Evolutionary conservation across 2,888 invertebrate genomes (phyloP).

Genomic region (Spisula solida): DNA sequence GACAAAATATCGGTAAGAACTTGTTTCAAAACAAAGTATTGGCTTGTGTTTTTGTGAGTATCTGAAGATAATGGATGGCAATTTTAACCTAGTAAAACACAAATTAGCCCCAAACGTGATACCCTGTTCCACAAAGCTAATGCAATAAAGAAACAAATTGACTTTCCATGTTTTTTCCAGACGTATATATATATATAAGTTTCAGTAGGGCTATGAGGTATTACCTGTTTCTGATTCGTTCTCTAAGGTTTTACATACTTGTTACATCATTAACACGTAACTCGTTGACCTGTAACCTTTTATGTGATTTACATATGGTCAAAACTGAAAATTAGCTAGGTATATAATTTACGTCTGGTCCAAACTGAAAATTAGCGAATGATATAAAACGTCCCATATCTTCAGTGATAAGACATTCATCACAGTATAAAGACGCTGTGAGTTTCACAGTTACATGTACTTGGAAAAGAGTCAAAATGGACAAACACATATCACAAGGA

Average conservation of each 20-base stretch:
- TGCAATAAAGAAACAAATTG: conserved; percentile 50
- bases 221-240: conserved; percentile 14
- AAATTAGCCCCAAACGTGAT: conserved; percentile 53
- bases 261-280: background rate
- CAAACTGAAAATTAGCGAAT: background rate
- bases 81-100: conserved; percentile 60
- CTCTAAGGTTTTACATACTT: background rate
- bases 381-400: background rate
- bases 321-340: background rate
- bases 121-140: conserved; percentile 49
- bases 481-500: background rate
- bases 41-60: conserved; percentile 36
- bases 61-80: conserved; percentile 50
- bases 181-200: background rate
- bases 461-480: background rate
- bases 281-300: background rate
- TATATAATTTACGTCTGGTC: no score
- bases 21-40: conserved; percentile 46
- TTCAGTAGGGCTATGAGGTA: background rate
- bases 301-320: conserved; percentile 2
- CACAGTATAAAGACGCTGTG: background rate
- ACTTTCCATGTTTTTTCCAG: conserved; percentile 44
- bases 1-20: conserved; percentile 41
- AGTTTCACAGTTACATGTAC: no score
- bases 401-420: conserved; percentile 14